Percentiles rank a stretch among this genome's conserved stretches.
These are phyloP conservation scores for Petroica traversi DNA, from an alignment of 2,113 vertebrate genomes.

Conservation along the genomic window DNA sequence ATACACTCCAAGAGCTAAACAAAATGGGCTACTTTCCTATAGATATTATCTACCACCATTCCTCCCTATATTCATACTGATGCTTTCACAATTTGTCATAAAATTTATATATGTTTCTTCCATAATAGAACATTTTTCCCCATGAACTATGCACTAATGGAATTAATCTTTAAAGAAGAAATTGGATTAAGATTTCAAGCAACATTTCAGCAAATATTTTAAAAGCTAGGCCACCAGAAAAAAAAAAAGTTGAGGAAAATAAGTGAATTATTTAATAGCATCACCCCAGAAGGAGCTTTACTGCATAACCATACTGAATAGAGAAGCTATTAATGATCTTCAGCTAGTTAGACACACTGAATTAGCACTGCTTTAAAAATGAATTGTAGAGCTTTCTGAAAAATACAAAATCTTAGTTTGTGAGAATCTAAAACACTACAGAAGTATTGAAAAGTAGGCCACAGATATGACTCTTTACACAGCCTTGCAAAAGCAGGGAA, in stretches of 20 bases:
- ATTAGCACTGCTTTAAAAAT: constrained; percentile 11
- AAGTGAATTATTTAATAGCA: constrained; percentile 25
- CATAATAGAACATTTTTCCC: neutral
- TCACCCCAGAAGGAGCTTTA: constrained; percentile 9
- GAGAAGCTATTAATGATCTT: constrained; percentile 8
- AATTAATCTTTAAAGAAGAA: neutral
- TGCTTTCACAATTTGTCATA: neutral
- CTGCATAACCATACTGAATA: neutral
- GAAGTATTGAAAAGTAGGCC: neutral
- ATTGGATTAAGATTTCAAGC: neutral
- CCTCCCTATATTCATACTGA: neutral
- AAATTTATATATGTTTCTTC: neutral
- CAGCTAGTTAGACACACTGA: constrained; percentile 9
- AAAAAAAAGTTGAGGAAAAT: neutral
- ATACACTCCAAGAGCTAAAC: neutral
- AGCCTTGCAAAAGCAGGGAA: neutral
- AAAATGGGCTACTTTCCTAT: neutral
- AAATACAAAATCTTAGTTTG: neutral
- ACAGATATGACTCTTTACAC: neutral
- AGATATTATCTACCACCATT: neutral
- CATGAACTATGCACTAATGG: neutral
- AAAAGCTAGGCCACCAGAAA: neutral
- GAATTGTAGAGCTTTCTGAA: neutral
- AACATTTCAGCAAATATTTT: neutral
- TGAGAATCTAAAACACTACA: neutral